Evolutionary conservation across 2,113 vertebrate species (phyloP).

Genomic region (Sigmodon hispidus): DNA sequence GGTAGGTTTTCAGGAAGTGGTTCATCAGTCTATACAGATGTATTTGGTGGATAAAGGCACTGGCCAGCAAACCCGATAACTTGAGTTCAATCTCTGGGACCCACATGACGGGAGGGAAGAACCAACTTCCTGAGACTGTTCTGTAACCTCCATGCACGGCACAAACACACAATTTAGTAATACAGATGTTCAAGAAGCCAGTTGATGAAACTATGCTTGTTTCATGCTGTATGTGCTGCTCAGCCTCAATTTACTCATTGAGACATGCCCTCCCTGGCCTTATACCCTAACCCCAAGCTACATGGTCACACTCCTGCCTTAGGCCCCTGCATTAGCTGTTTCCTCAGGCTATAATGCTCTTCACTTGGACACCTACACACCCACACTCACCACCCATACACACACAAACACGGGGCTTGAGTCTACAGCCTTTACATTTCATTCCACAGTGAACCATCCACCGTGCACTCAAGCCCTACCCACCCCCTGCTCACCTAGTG

Average conservation of each 20-base stretch:
- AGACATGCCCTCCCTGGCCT: background rate
- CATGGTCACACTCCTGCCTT: background rate
- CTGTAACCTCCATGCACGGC: background rate
- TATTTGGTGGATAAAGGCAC: background rate
- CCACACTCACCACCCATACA: background rate
- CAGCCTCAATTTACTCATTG: background rate
- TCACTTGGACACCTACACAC: too few species aligned
- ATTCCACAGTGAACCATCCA: background rate
- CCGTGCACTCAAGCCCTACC: background rate
- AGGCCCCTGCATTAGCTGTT: background rate
- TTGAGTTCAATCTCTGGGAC: background rate
- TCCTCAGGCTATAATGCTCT: background rate
- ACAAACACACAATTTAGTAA: background rate
- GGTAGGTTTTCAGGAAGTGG: background rate
- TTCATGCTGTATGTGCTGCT: too few species aligned
- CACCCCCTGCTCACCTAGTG: background rate
- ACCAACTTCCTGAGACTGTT: background rate
- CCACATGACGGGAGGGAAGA: background rate
- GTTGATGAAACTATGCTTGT: background rate
- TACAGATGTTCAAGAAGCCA: background rate
- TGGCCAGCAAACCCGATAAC: background rate
- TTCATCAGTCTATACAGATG: background rate
- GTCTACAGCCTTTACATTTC: background rate
- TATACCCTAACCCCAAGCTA: background rate
- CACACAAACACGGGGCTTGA: rapidly evolving